Conservation (phyloP, 2,888 invertebrate genomes). For the Phaonia tiefii region DNA sequence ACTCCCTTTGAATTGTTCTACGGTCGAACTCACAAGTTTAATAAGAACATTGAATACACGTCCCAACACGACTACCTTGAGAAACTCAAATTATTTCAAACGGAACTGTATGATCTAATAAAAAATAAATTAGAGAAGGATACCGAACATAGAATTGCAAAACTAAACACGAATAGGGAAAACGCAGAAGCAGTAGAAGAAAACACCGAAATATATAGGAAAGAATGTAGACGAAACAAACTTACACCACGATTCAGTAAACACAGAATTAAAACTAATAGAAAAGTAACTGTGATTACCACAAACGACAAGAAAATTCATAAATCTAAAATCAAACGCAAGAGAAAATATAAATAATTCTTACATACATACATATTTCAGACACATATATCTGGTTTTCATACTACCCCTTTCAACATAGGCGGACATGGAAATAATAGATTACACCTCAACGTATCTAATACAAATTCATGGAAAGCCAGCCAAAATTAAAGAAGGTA, state of each 20-base stretch:
- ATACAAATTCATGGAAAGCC: background rate
- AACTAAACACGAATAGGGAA: slow-evolving; percentile 3
- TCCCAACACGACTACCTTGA: too few species aligned
- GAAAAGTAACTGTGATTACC: background rate
- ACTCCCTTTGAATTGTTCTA: too few species aligned
- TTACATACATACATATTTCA: background rate
- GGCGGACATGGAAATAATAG: background rate
- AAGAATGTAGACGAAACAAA: too few species aligned
- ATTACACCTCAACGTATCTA: background rate
- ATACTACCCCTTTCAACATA: background rate
- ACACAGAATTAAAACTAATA: background rate
- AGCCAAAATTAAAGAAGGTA: background rate
- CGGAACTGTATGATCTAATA: too few species aligned
- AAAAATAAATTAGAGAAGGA: too few species aligned
- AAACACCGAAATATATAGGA: background rate
- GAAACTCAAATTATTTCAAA: too few species aligned
- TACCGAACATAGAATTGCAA: too few species aligned
- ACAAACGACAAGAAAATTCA: too few species aligned
- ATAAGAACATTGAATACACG: background rate
- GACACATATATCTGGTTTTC: background rate
- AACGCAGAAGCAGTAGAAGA: too few species aligned
- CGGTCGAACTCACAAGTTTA: background rate
- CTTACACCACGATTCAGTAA: too few species aligned
- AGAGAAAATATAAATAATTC: background rate
- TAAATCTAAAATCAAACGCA: background rate